Base-by-base conservation (phyloP, 2,797 vertebrate genomes). In the Lophius americanus region DNA sequence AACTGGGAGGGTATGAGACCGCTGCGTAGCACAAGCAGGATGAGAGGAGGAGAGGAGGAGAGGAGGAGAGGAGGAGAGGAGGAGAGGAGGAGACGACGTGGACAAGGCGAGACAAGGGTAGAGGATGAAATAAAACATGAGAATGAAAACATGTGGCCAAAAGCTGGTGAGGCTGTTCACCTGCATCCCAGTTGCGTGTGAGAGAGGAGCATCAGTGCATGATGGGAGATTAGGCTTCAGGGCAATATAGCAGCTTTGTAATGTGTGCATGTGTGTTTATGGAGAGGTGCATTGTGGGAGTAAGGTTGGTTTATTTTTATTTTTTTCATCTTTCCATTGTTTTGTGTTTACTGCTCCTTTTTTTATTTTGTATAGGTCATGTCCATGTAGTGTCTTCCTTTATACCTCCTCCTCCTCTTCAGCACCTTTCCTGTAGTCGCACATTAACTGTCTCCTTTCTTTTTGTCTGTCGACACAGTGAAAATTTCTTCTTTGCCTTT, bases 1-100 rank as follows among this genome's bases (percentile, higher is more conserved):
- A 98, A 92, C 94, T 96, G 37, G 96, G 92, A 76, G 93, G 92
- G 4, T 96, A 97, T 79, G 98, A 95, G 82, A 96, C 92, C 61
- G 88, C 95, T 95, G 81, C 2, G 86, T 84, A 75, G 86, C 85
- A 85, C 77, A 85, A 89, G 89, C 85, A 85, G 70, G 77, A 87
- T 90, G 91, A 91, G 72, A 88, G 78, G 23, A 23, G 23, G 23
- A 23, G 23, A 23, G 23, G 23, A 23, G 23, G 23, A 23, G 23
- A 23, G 23, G 23, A 23, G 23, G 23, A 23, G 23, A 23, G 23
- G 23, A 23, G 23, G 23, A 23, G 23, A 23, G 23, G 23, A 23
- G 23, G 23, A 23, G 23, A 1, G 23, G 23, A 23, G 23, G 23
- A 23, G 23, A 23, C 23, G 86, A 90, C 81, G 63, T 86, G 78